phyloP scores from a whole-genome alignment of 2,888 invertebrate genomes.

The Eristalinus sepulchralis region DNA sequence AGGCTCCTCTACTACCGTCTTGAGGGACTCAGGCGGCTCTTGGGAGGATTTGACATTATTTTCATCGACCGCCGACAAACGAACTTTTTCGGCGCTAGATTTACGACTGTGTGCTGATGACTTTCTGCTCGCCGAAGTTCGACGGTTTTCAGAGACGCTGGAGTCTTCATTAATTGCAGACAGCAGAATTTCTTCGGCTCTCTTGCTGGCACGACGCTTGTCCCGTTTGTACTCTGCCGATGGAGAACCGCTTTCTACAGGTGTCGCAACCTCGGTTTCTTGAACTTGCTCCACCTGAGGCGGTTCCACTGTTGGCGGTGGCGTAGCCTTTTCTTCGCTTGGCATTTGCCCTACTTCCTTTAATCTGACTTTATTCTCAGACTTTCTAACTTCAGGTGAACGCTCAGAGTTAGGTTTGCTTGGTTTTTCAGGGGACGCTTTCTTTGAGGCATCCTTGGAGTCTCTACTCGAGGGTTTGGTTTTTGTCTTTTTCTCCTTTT shows the following conservation, averaged over 20 bases:
- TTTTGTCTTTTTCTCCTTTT: constrained; percentile 66
- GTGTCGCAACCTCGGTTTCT: constrained; percentile 70
- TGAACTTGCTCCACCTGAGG: neutral
- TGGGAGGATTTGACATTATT: constrained; percentile 15
- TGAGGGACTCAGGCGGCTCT: constrained; percentile 51
- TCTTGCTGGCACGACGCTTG: constrained; percentile 32
- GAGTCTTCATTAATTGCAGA: constrained; percentile 31
- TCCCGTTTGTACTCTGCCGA: constrained; percentile 70
- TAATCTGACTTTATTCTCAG: constrained; percentile 57
- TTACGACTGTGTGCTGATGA: constrained; percentile 72
- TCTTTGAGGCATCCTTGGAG: constrained; percentile 71
- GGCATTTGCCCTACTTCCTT: constrained; percentile 54
- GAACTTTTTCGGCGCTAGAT: constrained; percentile 67
- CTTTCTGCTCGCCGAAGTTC: constrained; percentile 35
- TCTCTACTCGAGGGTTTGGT: neutral
- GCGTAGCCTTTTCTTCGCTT: constrained; percentile 28
- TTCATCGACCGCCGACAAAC: constrained; percentile 24
- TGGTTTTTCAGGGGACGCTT: constrained; percentile 60
- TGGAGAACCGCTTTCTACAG: constrained; percentile 63
- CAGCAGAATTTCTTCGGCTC: constrained; percentile 35
- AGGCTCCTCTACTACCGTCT: constrained; percentile 35
- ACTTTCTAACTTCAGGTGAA: constrained; percentile 34
- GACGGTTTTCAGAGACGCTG: constrained; percentile 16
- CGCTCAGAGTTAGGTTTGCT: constrained; percentile 60
- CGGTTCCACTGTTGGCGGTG: constrained; percentile 1